A percentile compares a stretch with the other conserved stretches of the same genome.
Evolutionary conservation across 1,140 invertebrate species (phyloP).

Genomic region (Drosophila subpulchrella): DNA sequence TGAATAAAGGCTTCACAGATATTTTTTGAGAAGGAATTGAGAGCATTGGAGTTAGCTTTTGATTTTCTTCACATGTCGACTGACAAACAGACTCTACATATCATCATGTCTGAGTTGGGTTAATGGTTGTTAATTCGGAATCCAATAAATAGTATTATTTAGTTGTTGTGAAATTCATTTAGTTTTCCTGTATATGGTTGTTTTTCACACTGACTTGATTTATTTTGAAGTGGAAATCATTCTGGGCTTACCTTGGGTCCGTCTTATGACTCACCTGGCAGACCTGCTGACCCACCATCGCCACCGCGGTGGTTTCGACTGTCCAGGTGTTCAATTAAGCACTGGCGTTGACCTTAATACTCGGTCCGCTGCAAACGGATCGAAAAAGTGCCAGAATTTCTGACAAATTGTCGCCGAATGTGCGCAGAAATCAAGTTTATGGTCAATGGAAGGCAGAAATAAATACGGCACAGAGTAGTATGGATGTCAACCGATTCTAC

Average conservation of each 20-base stretch:
- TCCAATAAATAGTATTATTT: not conserved
- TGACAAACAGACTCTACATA: not conserved
- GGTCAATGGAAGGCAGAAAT: slow-evolving; percentile 52
- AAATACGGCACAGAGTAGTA: slow-evolving; percentile 31
- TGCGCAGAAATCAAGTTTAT: slow-evolving; percentile 80
- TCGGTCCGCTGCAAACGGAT: slow-evolving; percentile 49
- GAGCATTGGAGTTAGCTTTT: not conserved
- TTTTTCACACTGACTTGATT: not conserved
- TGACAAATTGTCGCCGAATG: slow-evolving; percentile 78
- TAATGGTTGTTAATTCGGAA: not conserved
- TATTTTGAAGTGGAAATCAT: slow-evolving; percentile 16
- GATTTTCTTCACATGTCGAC: not conserved
- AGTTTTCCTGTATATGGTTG: not conserved
- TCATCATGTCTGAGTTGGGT: too few species aligned
- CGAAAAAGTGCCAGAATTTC: slow-evolving; percentile 77
- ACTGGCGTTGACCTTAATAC: slow-evolving; percentile 80
- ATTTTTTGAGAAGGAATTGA: not conserved
- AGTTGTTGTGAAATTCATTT: not conserved
- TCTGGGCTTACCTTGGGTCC: slow-evolving; percentile 30
- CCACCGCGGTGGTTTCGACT: slow-evolving; percentile 22
- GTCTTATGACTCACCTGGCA: slow-evolving; percentile 57
- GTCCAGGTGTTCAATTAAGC: slow-evolving; percentile 82
- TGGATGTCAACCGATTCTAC: slow-evolving; percentile 50
- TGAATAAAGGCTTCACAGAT: slow-evolving; percentile 2
- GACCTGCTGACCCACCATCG: slow-evolving; percentile 56